Evolutionary conservation across 2,797 vertebrate species (phyloP).

Genomic region (Poecilia gillii): DNA sequence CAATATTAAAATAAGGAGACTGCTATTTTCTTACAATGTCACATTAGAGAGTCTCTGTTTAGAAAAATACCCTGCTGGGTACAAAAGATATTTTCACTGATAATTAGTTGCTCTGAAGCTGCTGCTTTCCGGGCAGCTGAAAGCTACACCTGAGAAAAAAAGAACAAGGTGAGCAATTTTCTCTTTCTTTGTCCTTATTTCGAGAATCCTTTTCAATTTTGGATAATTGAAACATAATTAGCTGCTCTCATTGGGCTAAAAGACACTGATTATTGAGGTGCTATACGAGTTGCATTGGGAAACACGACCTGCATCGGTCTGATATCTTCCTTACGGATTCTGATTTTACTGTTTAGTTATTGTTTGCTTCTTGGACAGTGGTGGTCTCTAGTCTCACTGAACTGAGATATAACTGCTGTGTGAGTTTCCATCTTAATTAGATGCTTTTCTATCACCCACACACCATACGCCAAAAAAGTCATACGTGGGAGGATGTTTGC

Average conservation of each 20-base stretch:
- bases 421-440: slow-evolving; percentile 66
- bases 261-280: neutral
- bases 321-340: slow-evolving; percentile 1
- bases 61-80: slow-evolving; percentile 7
- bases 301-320: neutral
- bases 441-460: slow-evolving; percentile 68
- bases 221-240: slow-evolving; percentile 19
- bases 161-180: slow-evolving; percentile 28
- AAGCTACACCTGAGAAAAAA: slow-evolving; percentile 19
- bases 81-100: slow-evolving; percentile 21
- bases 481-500: slow-evolving; percentile 63
- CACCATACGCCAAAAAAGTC: slow-evolving; percentile 65
- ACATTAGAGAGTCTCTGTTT: neutral
- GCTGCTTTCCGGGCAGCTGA: slow-evolving; percentile 24
- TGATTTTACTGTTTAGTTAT: neutral
- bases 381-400: slow-evolving; percentile 15
- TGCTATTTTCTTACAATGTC: neutral
- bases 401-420: slow-evolving; percentile 43
- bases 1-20: slow-evolving; percentile 8
- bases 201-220: slow-evolving; percentile 38
- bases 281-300: neutral
- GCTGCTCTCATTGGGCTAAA: slow-evolving; percentile 14
- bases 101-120: slow-evolving; percentile 36
- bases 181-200: slow-evolving; percentile 13
- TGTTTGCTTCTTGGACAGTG: slow-evolving; percentile 28